phyloP scores from a whole-genome alignment of 2,113 vertebrate species.

The Gnathonemus echidnorhynchus region DNA sequence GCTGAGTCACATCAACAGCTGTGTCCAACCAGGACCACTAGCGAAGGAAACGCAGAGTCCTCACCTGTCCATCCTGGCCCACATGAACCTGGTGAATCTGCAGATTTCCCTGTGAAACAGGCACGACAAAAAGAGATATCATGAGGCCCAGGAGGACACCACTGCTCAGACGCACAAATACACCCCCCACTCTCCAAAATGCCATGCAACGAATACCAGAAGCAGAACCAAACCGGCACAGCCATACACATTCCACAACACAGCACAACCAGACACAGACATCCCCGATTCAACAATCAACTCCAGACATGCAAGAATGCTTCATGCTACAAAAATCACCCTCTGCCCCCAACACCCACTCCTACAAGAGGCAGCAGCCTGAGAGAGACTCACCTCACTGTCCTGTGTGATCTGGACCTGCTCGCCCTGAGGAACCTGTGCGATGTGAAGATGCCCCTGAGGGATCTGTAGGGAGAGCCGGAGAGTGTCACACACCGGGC shows the following conservation, averaged over 20 bases:
- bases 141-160: neutral
- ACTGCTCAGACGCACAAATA: neutral
- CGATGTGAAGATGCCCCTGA: slow-evolving; percentile 95
- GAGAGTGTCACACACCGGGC: slow-evolving; percentile 41
- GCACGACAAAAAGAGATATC: slow-evolving; percentile 25
- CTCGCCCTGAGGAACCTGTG: slow-evolving; percentile 95
- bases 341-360: neutral
- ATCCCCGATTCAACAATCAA: neutral
- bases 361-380: neutral
- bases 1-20: neutral
- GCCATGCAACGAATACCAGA: neutral
- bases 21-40: neutral
- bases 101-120: slow-evolving; percentile 78
- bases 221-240: neutral
- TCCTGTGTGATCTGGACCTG: slow-evolving; percentile 98
- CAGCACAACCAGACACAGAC: neutral
- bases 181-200: neutral
- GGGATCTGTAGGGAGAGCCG: slow-evolving; percentile 66
- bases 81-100: slow-evolving; percentile 96
- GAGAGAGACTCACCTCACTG: slow-evolving; percentile 78
- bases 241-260: neutral
- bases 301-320: neutral
- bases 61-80: slow-evolving; percentile 94
- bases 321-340: neutral
- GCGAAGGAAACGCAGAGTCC: neutral